Conservation (phyloP, 2,888 invertebrate species). For the Chrysina gloriosa region DNA sequence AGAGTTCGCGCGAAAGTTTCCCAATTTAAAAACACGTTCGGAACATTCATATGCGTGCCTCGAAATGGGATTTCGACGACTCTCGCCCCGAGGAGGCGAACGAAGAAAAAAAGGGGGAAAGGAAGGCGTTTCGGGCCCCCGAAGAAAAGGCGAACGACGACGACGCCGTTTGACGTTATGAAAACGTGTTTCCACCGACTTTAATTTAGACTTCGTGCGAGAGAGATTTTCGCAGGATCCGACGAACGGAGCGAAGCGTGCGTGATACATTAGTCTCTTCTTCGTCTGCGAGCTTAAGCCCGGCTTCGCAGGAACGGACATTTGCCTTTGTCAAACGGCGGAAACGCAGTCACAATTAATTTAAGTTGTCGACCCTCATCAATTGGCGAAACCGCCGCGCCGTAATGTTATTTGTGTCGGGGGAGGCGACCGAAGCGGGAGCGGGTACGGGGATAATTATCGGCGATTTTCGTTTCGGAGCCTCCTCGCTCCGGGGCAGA, state of each 20-base stretch:
- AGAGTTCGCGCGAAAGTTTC: constrained; percentile 8
- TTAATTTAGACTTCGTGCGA: not conserved
- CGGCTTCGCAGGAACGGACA: not conserved
- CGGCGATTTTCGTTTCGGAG: constrained; percentile 20
- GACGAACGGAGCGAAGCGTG: no score
- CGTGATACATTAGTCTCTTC: not conserved
- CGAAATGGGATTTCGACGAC: not conserved
- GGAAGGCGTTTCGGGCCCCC: no score
- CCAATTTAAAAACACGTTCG: constrained; percentile 12
- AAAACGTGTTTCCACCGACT: constrained; percentile 5
- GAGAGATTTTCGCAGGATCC: no score
- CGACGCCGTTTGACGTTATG: no score
- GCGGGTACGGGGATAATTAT: constrained; percentile 30
- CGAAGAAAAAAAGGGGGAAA: not conserved
- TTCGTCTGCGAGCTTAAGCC: not conserved
- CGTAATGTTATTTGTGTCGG: constrained; percentile 31
- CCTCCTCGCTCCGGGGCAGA: not conserved
- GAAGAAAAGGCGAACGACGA: no score
- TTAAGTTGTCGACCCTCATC: constrained; percentile 41
- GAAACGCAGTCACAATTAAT: constrained; percentile 40
- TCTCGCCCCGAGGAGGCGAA: not conserved
- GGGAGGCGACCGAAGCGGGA: not conserved
- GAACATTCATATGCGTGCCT: not conserved
- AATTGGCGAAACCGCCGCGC: constrained; percentile 32
- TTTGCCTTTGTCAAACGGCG: constrained; percentile 32